These are phyloP conservation scores for Chelmon rostratus DNA, from an alignment of 2,797 vertebrate species.

Conservation along the genomic window DNA sequence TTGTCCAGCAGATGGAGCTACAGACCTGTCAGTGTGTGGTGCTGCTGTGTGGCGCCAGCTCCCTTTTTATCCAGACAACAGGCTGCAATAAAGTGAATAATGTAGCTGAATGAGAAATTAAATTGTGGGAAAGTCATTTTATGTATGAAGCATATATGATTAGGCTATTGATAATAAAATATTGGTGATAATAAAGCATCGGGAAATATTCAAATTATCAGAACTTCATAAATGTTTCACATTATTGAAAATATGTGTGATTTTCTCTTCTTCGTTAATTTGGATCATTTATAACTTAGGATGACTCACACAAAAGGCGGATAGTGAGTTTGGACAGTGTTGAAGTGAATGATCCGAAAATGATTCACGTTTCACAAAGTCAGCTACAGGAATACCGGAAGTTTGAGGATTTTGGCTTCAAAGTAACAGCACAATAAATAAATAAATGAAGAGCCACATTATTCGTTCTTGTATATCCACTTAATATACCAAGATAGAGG, in stretches of 20 bases:
- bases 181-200: neutral
- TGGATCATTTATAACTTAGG: neutral
- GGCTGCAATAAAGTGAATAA: neutral
- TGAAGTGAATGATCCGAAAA: neutral
- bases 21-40: neutral
- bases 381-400: slow-evolving; percentile 22
- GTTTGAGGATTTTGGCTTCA: neutral
- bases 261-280: neutral
- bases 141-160: neutral
- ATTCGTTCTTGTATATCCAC: neutral
- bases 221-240: neutral
- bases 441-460: neutral
- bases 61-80: neutral
- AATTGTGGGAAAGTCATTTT: neutral
- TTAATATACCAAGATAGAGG: neutral
- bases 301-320: neutral
- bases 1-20: slow-evolving; percentile 63
- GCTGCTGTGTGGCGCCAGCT: neutral
- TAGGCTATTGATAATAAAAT: too few species aligned
- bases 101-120: neutral
- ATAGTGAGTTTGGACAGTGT: neutral
- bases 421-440: slow-evolving; percentile 13
- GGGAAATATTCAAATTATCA: neutral
- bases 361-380: slow-evolving; percentile 1
- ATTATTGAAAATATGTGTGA: neutral